These are phyloP conservation scores for Sabatieria punctata DNA, from an alignment of 2,888 invertebrate species.

Conservation along the genomic window DNA sequence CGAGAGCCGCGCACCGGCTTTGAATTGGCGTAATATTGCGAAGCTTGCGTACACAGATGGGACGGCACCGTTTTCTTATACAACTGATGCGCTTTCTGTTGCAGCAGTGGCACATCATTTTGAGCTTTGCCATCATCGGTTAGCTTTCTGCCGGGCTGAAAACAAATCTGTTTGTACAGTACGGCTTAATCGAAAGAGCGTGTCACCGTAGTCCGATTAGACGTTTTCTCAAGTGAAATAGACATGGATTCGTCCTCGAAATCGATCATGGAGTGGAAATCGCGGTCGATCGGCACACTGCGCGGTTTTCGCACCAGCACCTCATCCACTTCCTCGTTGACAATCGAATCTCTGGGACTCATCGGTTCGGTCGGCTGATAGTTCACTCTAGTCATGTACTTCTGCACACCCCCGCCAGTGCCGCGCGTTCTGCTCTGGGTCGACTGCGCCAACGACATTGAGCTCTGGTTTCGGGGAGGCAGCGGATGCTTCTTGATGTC, in stretches of 20 bases:
- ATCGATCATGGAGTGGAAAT: neutral
- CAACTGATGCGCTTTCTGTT: neutral
- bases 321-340: too few relatives aligned
- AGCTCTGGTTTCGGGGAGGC: neutral
- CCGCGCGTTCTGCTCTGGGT: neutral
- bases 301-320: too few relatives aligned
- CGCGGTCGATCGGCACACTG: neutral
- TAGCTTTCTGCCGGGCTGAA: too few relatives aligned
- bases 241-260: neutral
- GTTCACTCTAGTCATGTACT: too few relatives aligned
- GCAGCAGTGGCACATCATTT: neutral
- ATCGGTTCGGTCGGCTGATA: too few relatives aligned
- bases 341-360: too few relatives aligned
- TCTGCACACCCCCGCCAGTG: too few relatives aligned
- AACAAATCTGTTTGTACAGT: too few relatives aligned
- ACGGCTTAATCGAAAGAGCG: too few relatives aligned
- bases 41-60: neutral
- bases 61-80: neutral
- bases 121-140: too few relatives aligned
- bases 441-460: neutral
- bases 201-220: too few relatives aligned
- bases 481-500: conserved; percentile 18
- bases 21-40: neutral
- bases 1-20: neutral
- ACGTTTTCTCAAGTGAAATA: too few relatives aligned